Conservation (phyloP, 35 echinoderm and acorn worm genomes). For the Apostichopus californicus region DNA sequence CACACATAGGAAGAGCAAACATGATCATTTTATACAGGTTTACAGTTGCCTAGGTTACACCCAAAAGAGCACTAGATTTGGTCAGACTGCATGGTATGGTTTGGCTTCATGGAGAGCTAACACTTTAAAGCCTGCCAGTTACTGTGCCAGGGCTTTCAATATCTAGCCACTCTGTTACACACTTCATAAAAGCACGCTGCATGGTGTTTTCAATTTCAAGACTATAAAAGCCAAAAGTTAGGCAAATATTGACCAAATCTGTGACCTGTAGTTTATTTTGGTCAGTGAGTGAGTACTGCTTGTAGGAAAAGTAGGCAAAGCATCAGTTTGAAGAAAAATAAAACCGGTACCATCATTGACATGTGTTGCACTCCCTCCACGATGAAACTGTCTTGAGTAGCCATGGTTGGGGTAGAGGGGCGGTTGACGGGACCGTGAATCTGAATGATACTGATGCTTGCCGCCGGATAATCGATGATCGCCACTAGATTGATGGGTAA, state of each 20-base stretch:
- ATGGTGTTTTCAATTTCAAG: too few species aligned
- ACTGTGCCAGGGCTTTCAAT: too few species aligned
- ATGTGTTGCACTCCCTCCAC: slow-evolving; percentile 1
- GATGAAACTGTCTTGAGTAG: slow-evolving; percentile 16
- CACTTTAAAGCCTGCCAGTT: too few species aligned
- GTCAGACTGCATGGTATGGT: too few species aligned
- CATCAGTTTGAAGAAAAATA: not conserved
- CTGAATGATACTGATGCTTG: slow-evolving; percentile 26
- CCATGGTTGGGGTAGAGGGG: slow-evolving; percentile 23
- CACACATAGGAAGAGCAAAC: too few species aligned
- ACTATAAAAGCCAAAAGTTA: not conserved
- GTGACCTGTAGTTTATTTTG: too few species aligned
- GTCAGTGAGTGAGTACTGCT: not conserved
- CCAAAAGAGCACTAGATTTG: too few species aligned
- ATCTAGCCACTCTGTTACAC: too few species aligned
- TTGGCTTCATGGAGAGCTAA: too few species aligned
- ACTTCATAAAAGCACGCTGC: too few species aligned
- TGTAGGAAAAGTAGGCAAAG: not conserved
- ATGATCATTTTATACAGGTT: too few species aligned
- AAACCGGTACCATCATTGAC: slow-evolving; percentile 25
- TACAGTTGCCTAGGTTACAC: too few species aligned
- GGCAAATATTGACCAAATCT: not conserved
- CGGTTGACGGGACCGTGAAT: not conserved
- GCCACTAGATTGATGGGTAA: slow-evolving; percentile 40
- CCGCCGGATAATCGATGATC: slow-evolving; percentile 30